phyloP scores from a whole-genome alignment of 2,888 invertebrate species.

The Lasioglossum leucozonium region DNA sequence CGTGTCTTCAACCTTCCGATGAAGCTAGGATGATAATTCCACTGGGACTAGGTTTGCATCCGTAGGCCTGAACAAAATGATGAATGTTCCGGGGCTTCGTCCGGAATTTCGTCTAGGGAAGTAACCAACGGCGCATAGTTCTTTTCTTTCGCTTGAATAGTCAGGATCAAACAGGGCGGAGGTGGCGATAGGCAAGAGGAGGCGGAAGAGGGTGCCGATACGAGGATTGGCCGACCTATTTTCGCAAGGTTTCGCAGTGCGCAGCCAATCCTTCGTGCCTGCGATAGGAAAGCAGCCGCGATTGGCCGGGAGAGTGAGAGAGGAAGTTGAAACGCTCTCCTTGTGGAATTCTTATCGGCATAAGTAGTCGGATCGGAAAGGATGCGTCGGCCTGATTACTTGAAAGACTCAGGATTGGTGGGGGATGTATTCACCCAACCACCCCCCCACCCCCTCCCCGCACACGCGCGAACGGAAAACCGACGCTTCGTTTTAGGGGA shows the following conservation, averaged over 20 bases:
- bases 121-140: slow-evolving; percentile 48
- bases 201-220: slow-evolving; percentile 65
- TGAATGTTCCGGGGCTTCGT: not conserved
- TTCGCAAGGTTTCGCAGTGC: slow-evolving; percentile 72
- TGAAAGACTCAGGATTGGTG: slow-evolving; percentile 43
- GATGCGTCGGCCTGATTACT: slow-evolving; percentile 58
- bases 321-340: slow-evolving; percentile 46
- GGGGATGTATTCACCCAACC: slow-evolving; percentile 4
- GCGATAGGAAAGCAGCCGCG: slow-evolving; percentile 67
- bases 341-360: slow-evolving; percentile 54
- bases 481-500: slow-evolving; percentile 27
- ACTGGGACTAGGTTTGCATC: not conserved
- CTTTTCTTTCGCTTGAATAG: slow-evolving; percentile 56
- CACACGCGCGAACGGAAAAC: not conserved
- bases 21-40: not conserved
- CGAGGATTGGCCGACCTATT: slow-evolving; percentile 76
- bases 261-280: slow-evolving; percentile 68
- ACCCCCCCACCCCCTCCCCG: too few relatives aligned
- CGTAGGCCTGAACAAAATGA: not conserved
- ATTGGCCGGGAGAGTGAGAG: slow-evolving; percentile 51
- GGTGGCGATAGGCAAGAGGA: slow-evolving; percentile 67
- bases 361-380: slow-evolving; percentile 58
- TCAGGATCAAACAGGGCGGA: slow-evolving; percentile 60
- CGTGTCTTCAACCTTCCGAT: not conserved
- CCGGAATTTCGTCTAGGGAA: slow-evolving; percentile 6